Percentiles rank a stretch among this genome's conserved stretches.
Conservation (phyloP, 2,797 vertebrate species). For the Naso thynnoides region DNA sequence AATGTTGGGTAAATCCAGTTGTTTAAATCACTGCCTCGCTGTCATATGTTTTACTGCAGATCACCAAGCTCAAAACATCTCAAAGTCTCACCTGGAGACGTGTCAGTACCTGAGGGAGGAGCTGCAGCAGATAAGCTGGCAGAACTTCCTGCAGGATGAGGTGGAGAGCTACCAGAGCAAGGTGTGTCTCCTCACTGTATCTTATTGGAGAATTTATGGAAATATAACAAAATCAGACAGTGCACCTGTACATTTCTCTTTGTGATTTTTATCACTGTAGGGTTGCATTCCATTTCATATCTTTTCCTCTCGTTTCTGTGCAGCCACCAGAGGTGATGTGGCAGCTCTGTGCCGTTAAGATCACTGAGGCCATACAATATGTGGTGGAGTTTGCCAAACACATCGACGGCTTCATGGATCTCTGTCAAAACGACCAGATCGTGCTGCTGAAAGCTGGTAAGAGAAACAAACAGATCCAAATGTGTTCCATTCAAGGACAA, state of each 20-base stretch:
- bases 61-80: conserved; percentile 92
- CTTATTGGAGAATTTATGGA: too few relatives aligned
- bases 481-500: not conserved
- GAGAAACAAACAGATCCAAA: conserved; percentile 3
- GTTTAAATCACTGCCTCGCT: not conserved
- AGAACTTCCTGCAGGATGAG: conserved; percentile 91
- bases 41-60: conserved; percentile 77
- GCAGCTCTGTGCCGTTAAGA: conserved; percentile 94
- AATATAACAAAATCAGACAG: too few relatives aligned
- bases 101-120: conserved; percentile 95
- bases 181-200: too few relatives aligned
- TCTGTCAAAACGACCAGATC: conserved; percentile 97
- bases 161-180: conserved; percentile 93
- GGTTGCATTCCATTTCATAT: too few relatives aligned
- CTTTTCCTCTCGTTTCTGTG: not conserved
- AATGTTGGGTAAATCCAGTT: too few relatives aligned
- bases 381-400: conserved; percentile 97
- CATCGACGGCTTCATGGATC: conserved; percentile 96
- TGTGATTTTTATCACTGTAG: too few relatives aligned
- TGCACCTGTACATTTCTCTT: too few relatives aligned
- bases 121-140: conserved; percentile 93
- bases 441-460: conserved; percentile 96
- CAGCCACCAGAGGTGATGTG: conserved; percentile 95
- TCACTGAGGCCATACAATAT: conserved; percentile 96
- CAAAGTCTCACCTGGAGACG: conserved; percentile 94